Percentiles rank a stretch among this genome's conserved stretches.
Evolutionary conservation across 2,797 vertebrate species (phyloP).

Genomic region (Lycodopsis pacificus): DNA sequence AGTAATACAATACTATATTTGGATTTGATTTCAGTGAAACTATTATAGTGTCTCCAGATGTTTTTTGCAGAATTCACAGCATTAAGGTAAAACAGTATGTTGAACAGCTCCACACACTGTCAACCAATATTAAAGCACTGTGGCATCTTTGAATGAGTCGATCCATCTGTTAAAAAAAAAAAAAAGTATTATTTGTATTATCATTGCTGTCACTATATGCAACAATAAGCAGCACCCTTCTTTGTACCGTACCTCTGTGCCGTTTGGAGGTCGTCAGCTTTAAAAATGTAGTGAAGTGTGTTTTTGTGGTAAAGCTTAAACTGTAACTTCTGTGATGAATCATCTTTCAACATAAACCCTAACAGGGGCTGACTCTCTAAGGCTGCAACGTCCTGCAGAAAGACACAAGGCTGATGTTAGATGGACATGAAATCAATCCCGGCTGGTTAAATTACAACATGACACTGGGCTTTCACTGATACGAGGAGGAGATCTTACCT

Average conservation of each 20-base stretch:
- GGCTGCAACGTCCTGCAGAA: conserved; percentile 92
- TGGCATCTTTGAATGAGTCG: conserved; percentile 92
- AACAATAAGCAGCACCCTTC: not conserved
- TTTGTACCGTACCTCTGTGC: conserved; percentile 87
- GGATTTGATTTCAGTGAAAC: conserved; percentile 16
- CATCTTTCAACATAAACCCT: conserved; percentile 90
- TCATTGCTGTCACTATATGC: not conserved
- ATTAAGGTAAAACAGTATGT: conserved; percentile 54
- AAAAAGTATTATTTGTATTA: not conserved
- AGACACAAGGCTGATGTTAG: conserved; percentile 2
- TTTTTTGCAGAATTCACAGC: conserved; percentile 29
- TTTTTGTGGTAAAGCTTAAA: conserved; percentile 96
- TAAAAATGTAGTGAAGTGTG: conserved; percentile 93
- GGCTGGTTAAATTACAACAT: not conserved
- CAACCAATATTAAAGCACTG: conserved; percentile 83
- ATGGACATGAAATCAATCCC: not conserved
- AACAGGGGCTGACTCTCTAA: conserved; percentile 95
- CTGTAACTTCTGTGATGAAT: conserved; percentile 82
- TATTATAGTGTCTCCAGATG: conserved; percentile 24
- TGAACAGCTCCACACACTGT: conserved; percentile 9
- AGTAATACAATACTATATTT: conserved; percentile 34
- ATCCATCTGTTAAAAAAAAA: conserved; percentile 88
- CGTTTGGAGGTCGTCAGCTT: conserved; percentile 90
- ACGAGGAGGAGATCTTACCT: conserved; percentile 86
- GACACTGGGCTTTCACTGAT: not conserved